Evolutionary conservation across 2,113 vertebrate species (phyloP).

Genomic region (Entelurus aequoreus): DNA sequence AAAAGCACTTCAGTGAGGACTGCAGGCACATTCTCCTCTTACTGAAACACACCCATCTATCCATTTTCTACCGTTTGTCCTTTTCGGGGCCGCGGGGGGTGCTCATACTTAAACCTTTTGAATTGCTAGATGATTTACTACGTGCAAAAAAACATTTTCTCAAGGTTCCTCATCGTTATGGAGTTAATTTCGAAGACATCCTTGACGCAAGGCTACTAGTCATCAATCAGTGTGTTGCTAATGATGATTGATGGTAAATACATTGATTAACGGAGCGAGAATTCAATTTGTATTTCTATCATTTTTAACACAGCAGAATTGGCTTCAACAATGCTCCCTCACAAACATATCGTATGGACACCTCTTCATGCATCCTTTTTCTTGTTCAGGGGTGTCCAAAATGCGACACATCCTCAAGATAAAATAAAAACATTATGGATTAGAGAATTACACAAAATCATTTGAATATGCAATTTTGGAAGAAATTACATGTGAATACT

Average conservation of each 20-base stretch:
- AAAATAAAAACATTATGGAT: too few relatives aligned
- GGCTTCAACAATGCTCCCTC: not conserved
- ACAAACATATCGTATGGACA: not conserved
- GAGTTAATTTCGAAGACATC: not conserved
- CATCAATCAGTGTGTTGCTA: not conserved
- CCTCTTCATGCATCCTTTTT: not conserved
- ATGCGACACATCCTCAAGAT: too few relatives aligned
- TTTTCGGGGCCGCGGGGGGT: too few relatives aligned
- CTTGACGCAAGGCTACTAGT: not conserved
- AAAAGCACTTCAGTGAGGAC: slow-evolving; percentile 40
- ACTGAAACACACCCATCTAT: not conserved
- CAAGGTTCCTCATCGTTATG: not conserved
- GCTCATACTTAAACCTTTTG: not conserved
- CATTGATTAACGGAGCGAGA: not conserved
- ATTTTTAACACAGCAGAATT: not conserved
- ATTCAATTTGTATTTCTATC: not conserved
- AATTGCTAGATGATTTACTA: not conserved
- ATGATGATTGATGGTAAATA: not conserved
- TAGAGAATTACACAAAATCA: too few relatives aligned
- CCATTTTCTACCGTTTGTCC: too few relatives aligned
- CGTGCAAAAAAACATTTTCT: not conserved
- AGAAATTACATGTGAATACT: too few relatives aligned
- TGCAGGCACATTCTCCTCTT: slow-evolving; percentile 35
- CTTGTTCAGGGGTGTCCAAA: too few relatives aligned
- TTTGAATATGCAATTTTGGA: too few relatives aligned